Base-by-base conservation (phyloP, 2,797 vertebrate genomes). In the Malurus splendens region DNA sequence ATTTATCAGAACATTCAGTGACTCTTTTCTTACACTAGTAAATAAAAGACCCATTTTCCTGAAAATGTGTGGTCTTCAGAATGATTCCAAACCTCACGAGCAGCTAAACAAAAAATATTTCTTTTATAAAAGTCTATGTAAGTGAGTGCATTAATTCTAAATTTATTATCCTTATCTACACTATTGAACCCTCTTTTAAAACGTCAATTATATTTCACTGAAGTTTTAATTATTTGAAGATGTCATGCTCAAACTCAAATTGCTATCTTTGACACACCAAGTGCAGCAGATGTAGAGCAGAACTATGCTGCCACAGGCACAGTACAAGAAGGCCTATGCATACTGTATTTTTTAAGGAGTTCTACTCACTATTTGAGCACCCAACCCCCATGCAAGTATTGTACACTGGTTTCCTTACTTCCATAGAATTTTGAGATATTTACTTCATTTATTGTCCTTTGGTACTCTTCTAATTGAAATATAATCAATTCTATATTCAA, bases 351-450 rank as follows among this genome's bases (percentile, higher is more conserved):
- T 60, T 56, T n/a, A n/a, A n/a, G n/a, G n/a, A n/a, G n/a, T 51
- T 75, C 7, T 38, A 17, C 9, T 45, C 12, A 42, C 7, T 68
- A 2, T 51, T 90, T 65, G 14, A 16, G 65, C 1, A 3, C 3
- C 8, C 4, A 16, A 2, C 1, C 4, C 3, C 8, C 4, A 16
- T 2, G 3, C 20, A 12, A 33, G 6, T 23, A 20, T 18, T 65
- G 3, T 44, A 38, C 33, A 19, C 4, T 36, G 17, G 2, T 17
- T 84, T 83, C 19, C 56, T 81, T 78, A 78, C 11, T 87, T 12
- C 2, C 6, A n/a, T 5, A 44, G n/a, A 57, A 82, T 64, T 66
- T 66, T 19, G 12, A 78, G 18, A 36, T 39, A n/a, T 22, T 86
- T 81, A 6, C 61, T 38, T 66, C 24, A 45, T 4, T 51, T 78